These are phyloP conservation scores for Epizoanthus illoricatus DNA, from an alignment of 92 coral and sea anemone genomes.

Conservation along the genomic window DNA sequence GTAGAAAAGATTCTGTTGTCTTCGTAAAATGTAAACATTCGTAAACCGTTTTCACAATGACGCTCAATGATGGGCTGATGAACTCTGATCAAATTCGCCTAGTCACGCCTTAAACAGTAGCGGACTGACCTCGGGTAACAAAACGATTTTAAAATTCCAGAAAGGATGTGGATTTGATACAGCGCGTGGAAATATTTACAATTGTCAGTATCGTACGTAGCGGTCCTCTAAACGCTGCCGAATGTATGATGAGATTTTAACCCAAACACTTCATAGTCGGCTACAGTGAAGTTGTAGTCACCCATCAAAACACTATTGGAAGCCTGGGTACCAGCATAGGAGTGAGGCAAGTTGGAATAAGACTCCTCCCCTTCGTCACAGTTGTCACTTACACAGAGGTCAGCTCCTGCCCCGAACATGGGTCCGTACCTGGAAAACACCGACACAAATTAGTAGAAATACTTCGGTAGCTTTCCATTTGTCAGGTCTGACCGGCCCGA, in stretches of 20 bases:
- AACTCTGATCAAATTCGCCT: no score
- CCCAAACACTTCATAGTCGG: constrained; percentile 89
- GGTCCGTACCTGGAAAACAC: constrained; percentile 80
- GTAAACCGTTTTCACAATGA: no score
- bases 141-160: no score
- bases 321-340: constrained; percentile 85
- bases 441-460: not conserved
- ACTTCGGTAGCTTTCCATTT: not conserved
- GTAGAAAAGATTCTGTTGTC: no score
- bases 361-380: constrained; percentile 74
- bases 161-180: no score
- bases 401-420: constrained; percentile 98
- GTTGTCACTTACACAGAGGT: constrained; percentile 78
- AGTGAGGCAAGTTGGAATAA: constrained; percentile 87
- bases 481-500: not conserved
- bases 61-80: no score
- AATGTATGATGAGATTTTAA: constrained; percentile 46
- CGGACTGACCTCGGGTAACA: no score
- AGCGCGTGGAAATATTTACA: no score
- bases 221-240: not conserved
- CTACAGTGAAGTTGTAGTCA: constrained; percentile 72
- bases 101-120: no score
- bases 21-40: no score
- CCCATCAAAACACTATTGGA: constrained; percentile 80
- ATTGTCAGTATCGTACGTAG: no score